phyloP scores from a whole-genome alignment of 2,113 vertebrate genomes.

The Dipodomys merriami region DNA sequence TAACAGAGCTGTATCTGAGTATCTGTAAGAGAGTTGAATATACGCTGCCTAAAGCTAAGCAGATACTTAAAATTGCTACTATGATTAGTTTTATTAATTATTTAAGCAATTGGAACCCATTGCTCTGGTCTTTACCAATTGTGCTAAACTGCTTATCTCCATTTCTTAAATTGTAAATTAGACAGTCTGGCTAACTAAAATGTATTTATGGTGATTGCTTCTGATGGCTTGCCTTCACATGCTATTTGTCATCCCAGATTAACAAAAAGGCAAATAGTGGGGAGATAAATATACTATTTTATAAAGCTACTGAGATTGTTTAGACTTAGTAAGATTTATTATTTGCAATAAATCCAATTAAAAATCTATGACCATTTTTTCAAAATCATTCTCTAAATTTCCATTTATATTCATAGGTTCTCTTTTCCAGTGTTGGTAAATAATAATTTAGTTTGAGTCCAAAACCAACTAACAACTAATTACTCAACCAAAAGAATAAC shows the following conservation, averaged over 20 bases:
- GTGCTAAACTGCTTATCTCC: conserved; percentile 45
- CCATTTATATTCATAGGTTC: conserved; percentile 42
- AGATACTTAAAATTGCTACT: conserved; percentile 23
- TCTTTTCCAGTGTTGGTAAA: conserved; percentile 26
- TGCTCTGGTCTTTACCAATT: conserved; percentile 19
- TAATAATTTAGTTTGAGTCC: conserved; percentile 21
- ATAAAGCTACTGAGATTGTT: conserved; percentile 51
- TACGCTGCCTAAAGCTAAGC: conserved; percentile 20
- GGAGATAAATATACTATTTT: conserved; percentile 45
- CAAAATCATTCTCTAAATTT: conserved; percentile 59
- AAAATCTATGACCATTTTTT: conserved; percentile 62
- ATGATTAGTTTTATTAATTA: conserved; percentile 39
- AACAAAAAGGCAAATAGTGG: conserved; percentile 39
- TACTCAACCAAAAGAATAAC: conserved; percentile 28
- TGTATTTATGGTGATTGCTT: conserved; percentile 38
- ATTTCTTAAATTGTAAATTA: conserved; percentile 53
- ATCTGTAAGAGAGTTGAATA: conserved; percentile 48
- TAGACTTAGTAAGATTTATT: conserved; percentile 43
- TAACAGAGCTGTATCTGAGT: not conserved
- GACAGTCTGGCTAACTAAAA: conserved; percentile 19
- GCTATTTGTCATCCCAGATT: conserved; percentile 53
- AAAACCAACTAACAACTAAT: not conserved
- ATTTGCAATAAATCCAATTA: conserved; percentile 57
- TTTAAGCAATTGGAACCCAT: conserved; percentile 48
- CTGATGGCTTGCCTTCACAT: conserved; percentile 33